These are phyloP conservation scores for Lithosia quadra DNA, from an alignment of 2,888 invertebrate species.

Conservation along the genomic window DNA sequence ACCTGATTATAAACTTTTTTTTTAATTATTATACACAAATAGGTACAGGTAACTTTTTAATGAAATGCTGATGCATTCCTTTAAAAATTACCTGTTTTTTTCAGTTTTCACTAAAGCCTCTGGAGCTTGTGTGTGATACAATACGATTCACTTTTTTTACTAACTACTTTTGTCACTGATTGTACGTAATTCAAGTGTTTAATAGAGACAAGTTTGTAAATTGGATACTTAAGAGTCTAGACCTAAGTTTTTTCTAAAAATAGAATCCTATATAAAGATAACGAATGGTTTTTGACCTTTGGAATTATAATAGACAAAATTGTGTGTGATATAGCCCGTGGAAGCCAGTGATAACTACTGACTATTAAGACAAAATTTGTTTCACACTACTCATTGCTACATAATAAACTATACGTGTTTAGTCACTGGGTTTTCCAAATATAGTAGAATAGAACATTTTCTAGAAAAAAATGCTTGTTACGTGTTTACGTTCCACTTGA, in stretches of 20 bases:
- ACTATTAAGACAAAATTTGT: neutral
- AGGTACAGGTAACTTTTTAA: too few relatives aligned
- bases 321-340: neutral
- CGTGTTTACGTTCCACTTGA: neutral
- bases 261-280: neutral
- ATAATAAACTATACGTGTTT: slow-evolving; percentile 17
- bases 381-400: neutral
- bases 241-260: neutral
- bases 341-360: neutral
- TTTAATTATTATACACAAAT: too few relatives aligned
- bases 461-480: neutral
- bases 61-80: too few relatives aligned
- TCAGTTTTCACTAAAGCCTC: too few relatives aligned
- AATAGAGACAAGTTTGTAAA: neutral
- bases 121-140: too few relatives aligned
- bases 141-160: too few relatives aligned
- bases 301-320: neutral
- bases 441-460: neutral
- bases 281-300: neutral
- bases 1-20: too few relatives aligned
- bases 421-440: slow-evolving; percentile 38
- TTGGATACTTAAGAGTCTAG: neutral
- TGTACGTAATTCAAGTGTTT: neutral
- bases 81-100: too few relatives aligned
- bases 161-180: neutral